phyloP scores from a whole-genome alignment of 1,140 invertebrate species.

The Bilobella aurantiaca region DNA sequence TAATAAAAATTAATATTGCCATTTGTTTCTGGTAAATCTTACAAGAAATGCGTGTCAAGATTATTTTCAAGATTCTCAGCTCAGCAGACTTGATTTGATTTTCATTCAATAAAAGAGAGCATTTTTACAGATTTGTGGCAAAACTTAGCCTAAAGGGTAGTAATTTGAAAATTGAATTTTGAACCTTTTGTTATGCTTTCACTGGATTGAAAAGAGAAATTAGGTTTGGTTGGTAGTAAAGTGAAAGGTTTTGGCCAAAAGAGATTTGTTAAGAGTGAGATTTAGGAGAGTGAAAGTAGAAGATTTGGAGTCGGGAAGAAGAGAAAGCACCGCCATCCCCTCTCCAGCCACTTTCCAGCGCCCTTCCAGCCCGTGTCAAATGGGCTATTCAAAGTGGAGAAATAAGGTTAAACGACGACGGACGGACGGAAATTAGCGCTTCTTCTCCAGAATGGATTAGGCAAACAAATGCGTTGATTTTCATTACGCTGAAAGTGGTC shows the following conservation, averaged over 20 bases:
- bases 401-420: neutral
- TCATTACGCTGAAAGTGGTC: neutral
- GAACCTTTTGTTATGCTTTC: neutral
- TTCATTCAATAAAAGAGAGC: neutral
- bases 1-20: too few relatives aligned
- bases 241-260: neutral
- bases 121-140: neutral
- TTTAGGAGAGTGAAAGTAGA: constrained; percentile 4
- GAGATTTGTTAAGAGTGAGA: constrained; percentile 3
- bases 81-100: neutral
- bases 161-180: too few relatives aligned
- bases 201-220: constrained; percentile 5
- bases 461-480: neutral
- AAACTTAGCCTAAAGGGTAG: too few relatives aligned
- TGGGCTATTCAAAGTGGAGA: neutral
- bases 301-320: too few relatives aligned
- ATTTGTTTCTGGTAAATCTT: too few relatives aligned
- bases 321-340: too few relatives aligned
- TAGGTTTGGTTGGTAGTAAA: neutral
- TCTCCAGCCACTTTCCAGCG: too few relatives aligned
- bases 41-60: too few relatives aligned
- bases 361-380: too few relatives aligned
- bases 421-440: neutral
- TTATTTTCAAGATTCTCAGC: too few relatives aligned
- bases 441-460: neutral